Conservation (phyloP, 2,797 vertebrate species). For the Eutrigla gurnardus region DNA sequence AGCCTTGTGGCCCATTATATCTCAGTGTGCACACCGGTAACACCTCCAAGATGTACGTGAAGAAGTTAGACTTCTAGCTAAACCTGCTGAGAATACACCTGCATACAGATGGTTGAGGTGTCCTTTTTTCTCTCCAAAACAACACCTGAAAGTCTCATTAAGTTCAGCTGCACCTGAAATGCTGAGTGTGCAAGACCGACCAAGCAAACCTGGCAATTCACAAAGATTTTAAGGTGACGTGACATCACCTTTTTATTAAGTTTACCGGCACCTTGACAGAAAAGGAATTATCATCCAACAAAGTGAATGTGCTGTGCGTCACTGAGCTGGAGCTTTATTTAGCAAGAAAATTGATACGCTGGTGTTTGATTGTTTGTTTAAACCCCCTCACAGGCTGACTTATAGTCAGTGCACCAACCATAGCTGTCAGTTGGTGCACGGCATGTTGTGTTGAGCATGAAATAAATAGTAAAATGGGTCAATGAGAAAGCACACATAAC, state of each 20-base stretch:
- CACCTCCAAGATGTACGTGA: no score
- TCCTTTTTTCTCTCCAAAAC: neutral
- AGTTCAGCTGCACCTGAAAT: slow-evolving; percentile 11
- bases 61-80: no score
- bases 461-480: neutral
- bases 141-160: slow-evolving; percentile 9
- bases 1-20: no score
- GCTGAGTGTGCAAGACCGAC: neutral
- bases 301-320: neutral
- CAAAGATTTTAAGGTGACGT: neutral
- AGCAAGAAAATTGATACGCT: neutral
- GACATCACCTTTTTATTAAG: neutral
- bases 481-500: no score
- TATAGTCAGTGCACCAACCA: no score
- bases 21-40: no score
- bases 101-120: no score
- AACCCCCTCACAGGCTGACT: neutral
- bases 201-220: slow-evolving; percentile 16
- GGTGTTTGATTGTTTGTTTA: neutral
- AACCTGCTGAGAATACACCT: no score
- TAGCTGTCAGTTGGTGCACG: neutral
- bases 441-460: neutral
- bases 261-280: slow-evolving; percentile 10
- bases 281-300: neutral
- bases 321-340: neutral